These are phyloP conservation scores for Meloidogyne chitwoodi DNA, from an alignment of 1,140 invertebrate species.

Conservation along the genomic window DNA sequence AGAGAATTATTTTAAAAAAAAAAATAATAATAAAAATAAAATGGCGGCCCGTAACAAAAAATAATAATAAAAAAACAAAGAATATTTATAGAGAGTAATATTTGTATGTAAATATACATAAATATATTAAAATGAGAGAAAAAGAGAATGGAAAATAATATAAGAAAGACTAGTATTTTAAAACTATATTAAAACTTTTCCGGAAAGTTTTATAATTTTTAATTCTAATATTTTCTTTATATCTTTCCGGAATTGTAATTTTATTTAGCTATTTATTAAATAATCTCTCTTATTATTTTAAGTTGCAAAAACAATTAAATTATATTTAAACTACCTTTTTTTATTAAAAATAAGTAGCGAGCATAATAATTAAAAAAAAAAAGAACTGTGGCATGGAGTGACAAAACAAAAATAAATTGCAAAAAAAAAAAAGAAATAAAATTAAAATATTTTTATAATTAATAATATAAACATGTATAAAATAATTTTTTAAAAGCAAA, in stretches of 20 bases:
- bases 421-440: constrained; percentile 14
- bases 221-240: too few relatives aligned
- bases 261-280: too few relatives aligned
- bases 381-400: background rate
- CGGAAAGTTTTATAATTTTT: too few relatives aligned
- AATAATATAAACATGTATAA: constrained; percentile 1
- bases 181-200: too few relatives aligned
- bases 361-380: background rate
- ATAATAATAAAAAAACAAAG: background rate
- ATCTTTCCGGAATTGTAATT: too few relatives aligned
- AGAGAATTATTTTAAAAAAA: background rate
- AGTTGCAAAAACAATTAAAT: too few relatives aligned
- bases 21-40: background rate
- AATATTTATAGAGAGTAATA: background rate
- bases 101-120: background rate
- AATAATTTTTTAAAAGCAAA: constrained; percentile 8
- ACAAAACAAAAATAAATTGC: background rate
- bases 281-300: too few relatives aligned
- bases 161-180: too few relatives aligned
- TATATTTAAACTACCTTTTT: too few relatives aligned
- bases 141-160: too few relatives aligned
- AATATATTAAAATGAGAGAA: background rate
- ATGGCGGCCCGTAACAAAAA: background rate
- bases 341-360: background rate
- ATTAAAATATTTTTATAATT: constrained; percentile 4